Evolutionary conservation across 2,888 invertebrate species (phyloP).

Genomic region (Tyria jacobaeae): DNA sequence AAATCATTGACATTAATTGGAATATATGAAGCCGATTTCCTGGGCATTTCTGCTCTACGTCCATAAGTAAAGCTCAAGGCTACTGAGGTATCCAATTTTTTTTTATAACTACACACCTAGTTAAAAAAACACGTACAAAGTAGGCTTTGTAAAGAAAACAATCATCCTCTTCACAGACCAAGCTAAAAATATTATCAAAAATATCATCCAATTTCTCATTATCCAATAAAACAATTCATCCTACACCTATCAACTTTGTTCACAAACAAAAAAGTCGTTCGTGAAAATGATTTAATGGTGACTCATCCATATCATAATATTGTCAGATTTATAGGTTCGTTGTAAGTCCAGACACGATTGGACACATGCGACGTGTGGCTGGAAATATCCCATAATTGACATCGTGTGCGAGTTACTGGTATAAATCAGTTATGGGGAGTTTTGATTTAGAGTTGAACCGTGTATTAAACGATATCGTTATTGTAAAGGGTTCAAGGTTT

Average conservation of each 20-base stretch:
- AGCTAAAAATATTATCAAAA: too few relatives aligned
- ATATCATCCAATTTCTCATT: constrained; percentile 37
- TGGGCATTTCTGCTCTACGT: too few relatives aligned
- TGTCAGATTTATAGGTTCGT: constrained; percentile 51
- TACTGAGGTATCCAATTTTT: too few relatives aligned
- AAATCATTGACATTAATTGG: too few relatives aligned
- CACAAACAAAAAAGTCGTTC: constrained; percentile 27
- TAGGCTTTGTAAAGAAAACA: background rate
- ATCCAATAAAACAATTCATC: constrained; percentile 4
- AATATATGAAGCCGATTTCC: too few relatives aligned
- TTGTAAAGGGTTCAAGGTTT: background rate
- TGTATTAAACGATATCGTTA: background rate
- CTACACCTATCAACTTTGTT: constrained; percentile 18
- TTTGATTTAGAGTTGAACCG: constrained; percentile 6
- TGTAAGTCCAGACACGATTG: constrained; percentile 57
- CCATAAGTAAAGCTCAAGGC: too few relatives aligned
- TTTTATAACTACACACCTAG: background rate
- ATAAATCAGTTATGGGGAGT: constrained; percentile 8
- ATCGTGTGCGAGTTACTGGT: constrained; percentile 7
- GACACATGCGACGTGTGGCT: constrained; percentile 46
- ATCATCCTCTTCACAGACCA: background rate
- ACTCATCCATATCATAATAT: constrained; percentile 39
- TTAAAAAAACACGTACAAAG: too few relatives aligned
- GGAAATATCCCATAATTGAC: constrained; percentile 37
- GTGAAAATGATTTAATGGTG: constrained; percentile 54